A percentile compares a stretch with the other conserved stretches of the same genome.
Evolutionary conservation across 2,888 invertebrate genomes (phyloP).

Genomic region (Meteorus colon): DNA sequence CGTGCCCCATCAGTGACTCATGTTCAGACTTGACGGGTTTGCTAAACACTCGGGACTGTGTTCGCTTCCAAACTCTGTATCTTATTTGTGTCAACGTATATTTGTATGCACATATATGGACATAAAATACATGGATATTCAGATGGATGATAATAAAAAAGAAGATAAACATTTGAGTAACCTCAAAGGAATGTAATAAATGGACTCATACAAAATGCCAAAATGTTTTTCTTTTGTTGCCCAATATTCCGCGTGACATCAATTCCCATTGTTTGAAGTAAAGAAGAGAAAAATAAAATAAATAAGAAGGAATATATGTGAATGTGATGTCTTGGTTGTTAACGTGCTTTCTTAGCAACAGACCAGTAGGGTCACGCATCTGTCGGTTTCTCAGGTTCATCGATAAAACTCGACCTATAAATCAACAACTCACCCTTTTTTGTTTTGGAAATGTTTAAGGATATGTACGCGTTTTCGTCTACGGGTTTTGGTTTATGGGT

Average conservation of each 20-base stretch:
- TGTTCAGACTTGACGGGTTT: neutral
- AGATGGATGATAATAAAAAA: no score
- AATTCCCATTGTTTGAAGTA: conserved; percentile 5
- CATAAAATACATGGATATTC: no score
- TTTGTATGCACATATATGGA: neutral
- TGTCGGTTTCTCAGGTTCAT: conserved; percentile 41
- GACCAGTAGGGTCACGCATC: conserved; percentile 35
- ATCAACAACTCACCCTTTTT: conserved; percentile 26
- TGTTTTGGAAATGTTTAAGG: conserved; percentile 3
- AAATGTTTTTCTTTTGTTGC: neutral
- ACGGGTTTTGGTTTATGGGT: neutral
- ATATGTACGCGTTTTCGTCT: neutral
- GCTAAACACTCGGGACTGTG: neutral
- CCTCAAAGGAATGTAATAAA: neutral
- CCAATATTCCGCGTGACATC: neutral
- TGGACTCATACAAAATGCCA: neutral
- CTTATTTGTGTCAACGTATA: neutral
- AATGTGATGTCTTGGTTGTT: conserved; percentile 8
- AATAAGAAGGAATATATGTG: neutral
- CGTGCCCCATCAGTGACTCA: neutral
- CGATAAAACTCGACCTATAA: conserved; percentile 36
- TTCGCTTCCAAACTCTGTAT: neutral
- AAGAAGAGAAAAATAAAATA: neutral
- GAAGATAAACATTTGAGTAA: no score
- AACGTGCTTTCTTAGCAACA: conserved; percentile 10